Base-by-base conservation (phyloP, 2,888 invertebrate genomes). In the Erebia aethiops region DNA sequence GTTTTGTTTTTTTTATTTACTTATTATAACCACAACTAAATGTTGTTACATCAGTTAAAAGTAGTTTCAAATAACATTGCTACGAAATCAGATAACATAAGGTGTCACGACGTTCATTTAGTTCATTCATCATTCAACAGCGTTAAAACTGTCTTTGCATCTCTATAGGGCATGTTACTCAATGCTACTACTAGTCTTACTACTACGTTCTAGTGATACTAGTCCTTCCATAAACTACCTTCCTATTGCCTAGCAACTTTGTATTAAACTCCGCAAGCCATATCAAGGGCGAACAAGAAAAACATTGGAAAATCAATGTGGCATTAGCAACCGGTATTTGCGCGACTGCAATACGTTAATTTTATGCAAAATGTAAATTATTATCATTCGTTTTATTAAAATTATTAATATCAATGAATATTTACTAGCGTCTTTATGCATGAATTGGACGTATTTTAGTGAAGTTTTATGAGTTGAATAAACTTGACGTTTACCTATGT, bases 231-330 rank as follows among this genome's bases (percentile, higher is more conserved):
- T 62, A 62, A 60, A 46, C 13, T 57, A 21, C 62, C 21, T 62
- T 18, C 11, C 46, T 62, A 46, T 5, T 57, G 13, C 62, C 21
- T 62, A 21, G 3, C 46, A 49, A 49, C 62, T 62, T 49, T 49
- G 62, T 49, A 49, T 62, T 62, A 21, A 18, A 61, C 18, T 46
- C 46, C 61, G 2, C 43, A 2, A 49, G 49, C 49, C 46, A 62
- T 46, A 46, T 61, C 61, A 61, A 61, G 61, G 61, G 61, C 61
- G 43, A 61, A 11, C 43, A 61, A 62, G 46, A 62, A 46, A 62
- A 62, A 62, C 62, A 62, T 62, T 62, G 49, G 46, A 62, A 62
- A 62, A 62, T 49, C 18, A n/a, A 49, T 18, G 62, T 62, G 46
- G 21, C 62, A 62, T 62, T 62, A 8, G 49, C 14, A 49, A 62